Evolutionary conservation across 2,797 vertebrate species (phyloP).

Genomic region (Mormyrops boulengeri): DNA sequence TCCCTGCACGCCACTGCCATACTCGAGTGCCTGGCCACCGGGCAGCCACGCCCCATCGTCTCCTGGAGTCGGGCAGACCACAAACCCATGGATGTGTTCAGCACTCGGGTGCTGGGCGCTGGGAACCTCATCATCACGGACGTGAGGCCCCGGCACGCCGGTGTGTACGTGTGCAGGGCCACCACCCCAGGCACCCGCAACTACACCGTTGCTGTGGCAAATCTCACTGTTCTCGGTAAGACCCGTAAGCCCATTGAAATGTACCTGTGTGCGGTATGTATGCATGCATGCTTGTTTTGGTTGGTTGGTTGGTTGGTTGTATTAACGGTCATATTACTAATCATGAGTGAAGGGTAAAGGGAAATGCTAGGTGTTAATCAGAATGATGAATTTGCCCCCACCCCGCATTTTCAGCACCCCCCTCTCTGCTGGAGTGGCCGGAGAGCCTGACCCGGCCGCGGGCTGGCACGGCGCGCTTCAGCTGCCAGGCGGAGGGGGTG

Average conservation of each 20-base stretch:
- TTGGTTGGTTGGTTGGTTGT: neutral
- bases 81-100: constrained; percentile 91
- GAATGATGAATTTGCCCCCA: neutral
- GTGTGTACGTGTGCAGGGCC: constrained; percentile 84
- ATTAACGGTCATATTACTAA: neutral
- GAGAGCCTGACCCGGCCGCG: constrained; percentile 93
- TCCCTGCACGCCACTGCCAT: constrained; percentile 79
- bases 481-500: constrained; percentile 86
- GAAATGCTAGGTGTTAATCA: neutral
- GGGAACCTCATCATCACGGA: constrained; percentile 88
- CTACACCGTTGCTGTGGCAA: constrained; percentile 80
- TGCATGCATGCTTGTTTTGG: neutral
- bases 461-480: constrained; percentile 92
- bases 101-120: constrained; percentile 83
- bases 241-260: neutral
- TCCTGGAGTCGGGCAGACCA: constrained; percentile 93
- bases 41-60: constrained; percentile 86
- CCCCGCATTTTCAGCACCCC: constrained; percentile 67
- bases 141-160: constrained; percentile 73
- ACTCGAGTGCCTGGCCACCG: constrained; percentile 87
- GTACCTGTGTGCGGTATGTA: neutral
- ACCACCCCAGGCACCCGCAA: constrained; percentile 90
- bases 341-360: neutral
- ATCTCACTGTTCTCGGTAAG: constrained; percentile 81
- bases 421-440: constrained; percentile 82